These are phyloP conservation scores for Psittacula derbiana DNA, from an alignment of 2,797 vertebrate species.

Conservation along the genomic window DNA sequence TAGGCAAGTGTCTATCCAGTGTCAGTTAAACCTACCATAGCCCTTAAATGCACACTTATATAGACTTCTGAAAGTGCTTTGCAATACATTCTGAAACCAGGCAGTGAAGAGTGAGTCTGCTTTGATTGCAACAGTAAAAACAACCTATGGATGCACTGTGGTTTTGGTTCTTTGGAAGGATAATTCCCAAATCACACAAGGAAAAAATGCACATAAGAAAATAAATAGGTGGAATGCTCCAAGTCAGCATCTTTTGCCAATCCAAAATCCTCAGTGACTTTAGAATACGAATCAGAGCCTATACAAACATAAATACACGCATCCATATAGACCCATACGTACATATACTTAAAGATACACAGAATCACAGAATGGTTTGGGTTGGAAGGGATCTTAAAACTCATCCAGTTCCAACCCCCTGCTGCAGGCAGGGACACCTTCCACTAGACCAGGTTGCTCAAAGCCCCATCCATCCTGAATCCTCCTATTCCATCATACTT, in stretches of 20 bases:
- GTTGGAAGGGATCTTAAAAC: background rate
- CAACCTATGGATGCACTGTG: background rate
- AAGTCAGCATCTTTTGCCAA: background rate
- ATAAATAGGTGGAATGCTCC: background rate
- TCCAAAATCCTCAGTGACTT: background rate
- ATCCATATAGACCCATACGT: background rate
- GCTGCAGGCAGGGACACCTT: background rate
- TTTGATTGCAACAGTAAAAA: background rate
- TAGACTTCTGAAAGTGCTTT: background rate
- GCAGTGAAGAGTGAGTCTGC: background rate
- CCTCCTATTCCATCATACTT: background rate
- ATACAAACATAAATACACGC: background rate
- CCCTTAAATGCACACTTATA: background rate
- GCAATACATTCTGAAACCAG: background rate
- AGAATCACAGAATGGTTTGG: background rate
- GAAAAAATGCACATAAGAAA: background rate
- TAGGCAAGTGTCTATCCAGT: background rate
- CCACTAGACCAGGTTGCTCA: background rate
- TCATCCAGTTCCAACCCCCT: background rate
- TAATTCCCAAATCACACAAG: background rate
- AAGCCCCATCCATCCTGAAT: background rate
- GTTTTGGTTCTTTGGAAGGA: background rate
- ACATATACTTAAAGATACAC: background rate
- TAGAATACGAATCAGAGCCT: background rate
- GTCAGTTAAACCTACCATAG: rapidly evolving